Base-by-base conservation (phyloP, 2,797 vertebrate genomes). In the Bovichtus variegatus region DNA sequence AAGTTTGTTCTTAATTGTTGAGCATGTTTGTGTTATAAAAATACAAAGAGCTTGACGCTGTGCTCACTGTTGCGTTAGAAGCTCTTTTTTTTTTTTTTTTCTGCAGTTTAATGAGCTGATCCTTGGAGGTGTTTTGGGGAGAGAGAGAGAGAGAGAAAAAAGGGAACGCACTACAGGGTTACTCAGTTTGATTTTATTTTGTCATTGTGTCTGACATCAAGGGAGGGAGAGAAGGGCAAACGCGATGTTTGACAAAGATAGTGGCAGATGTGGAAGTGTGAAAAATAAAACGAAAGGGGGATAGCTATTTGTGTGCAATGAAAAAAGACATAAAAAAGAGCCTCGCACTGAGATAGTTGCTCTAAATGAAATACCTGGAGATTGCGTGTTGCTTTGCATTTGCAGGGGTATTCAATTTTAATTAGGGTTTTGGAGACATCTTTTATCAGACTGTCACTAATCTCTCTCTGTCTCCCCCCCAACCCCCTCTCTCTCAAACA, bases 351-450 rank as follows among this genome's bases (percentile, higher is more conserved):
- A 92, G 90, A 93, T 89, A 86, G 92, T 90, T 89, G 88, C 86
- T 92, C 89, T 86, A 89, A 94, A 94, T 92, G 84, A 95, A 95
- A 94, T 93, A 94, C 92, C 92, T 93, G 90, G 88, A 94, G 94
- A 94, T 93, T 94, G 91, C 92, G 90, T 89, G 91, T 94, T 94
- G 90, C 85, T 91, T 91, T 86, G 91, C 91, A 87, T 93, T 93
- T 91, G 88, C 86, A 61, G 87, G 82, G 88, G 90, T 92, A 91
- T 95, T 95, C 91, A 93, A 90, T 95, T 96, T 95, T 95, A 95
- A 95, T 95, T 95, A 95, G 91, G 92, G 92, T 93, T 94, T 94
- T 93, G 89, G 86, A 95, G 93, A 94, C 92, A 94, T 95, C 91
- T 94, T 94, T 94, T 93, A 94, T 95, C 93, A 92, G 91, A 92